phyloP scores from a whole-genome alignment of 2,113 vertebrate species.

The Hystrix brachyura region DNA sequence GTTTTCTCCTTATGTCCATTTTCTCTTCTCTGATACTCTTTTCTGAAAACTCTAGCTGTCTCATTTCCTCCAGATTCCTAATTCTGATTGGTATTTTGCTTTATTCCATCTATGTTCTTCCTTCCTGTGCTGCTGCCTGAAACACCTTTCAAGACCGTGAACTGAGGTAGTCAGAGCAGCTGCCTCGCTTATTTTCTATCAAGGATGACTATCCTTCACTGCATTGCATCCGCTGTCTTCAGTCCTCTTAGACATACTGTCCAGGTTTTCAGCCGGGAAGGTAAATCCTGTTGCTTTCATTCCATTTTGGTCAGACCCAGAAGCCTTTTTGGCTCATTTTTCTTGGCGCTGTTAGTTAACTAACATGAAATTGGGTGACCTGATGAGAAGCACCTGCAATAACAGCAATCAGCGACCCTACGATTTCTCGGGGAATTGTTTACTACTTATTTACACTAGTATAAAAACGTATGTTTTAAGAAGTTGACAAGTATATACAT shows the following conservation, averaged over 20 bases:
- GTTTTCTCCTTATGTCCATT: background rate
- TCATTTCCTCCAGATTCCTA: background rate
- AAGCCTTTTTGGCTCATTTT: background rate
- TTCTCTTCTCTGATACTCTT: background rate
- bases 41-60: background rate
- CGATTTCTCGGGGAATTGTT: background rate
- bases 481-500: background rate
- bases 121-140: background rate
- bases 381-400: background rate
- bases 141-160: background rate
- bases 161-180: background rate
- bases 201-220: background rate
- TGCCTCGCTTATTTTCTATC: background rate
- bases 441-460: background rate
- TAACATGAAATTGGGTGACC: background rate
- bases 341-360: slow-evolving; percentile 22
- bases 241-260: background rate
- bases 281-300: background rate
- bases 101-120: background rate
- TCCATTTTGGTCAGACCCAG: background rate
- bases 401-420: background rate
- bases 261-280: background rate
- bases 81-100: background rate
- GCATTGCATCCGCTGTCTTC: background rate
- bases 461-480: background rate